Conservation (phyloP, 2,888 invertebrate genomes). For the Gortyna flavago region DNA sequence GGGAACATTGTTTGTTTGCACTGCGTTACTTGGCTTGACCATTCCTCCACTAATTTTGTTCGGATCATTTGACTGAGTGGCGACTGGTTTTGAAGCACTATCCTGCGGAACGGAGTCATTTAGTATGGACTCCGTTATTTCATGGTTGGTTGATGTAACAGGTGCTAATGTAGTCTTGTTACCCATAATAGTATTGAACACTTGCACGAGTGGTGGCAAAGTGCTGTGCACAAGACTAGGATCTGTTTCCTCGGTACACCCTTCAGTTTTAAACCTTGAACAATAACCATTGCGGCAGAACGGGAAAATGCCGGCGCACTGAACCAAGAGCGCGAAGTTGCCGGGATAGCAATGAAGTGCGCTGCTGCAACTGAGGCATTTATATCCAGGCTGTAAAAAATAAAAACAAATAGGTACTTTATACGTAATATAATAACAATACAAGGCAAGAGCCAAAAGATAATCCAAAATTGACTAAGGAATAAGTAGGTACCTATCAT, state of each 20-base stretch:
- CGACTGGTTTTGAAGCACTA: slow-evolving; percentile 31
- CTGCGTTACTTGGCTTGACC: not conserved
- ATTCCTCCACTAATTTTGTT: slow-evolving; percentile 15
- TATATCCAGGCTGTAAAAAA: slow-evolving; percentile 72
- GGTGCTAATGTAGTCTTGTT: slow-evolving; percentile 33
- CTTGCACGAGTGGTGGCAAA: slow-evolving; percentile 41
- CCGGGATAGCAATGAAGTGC: slow-evolving; percentile 73
- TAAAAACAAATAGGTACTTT: not conserved
- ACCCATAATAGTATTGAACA: slow-evolving; percentile 9
- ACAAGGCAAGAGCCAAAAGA: not conserved
- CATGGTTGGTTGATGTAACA: slow-evolving; percentile 13
- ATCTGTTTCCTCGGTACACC: slow-evolving; percentile 63
- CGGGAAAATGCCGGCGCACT: slow-evolving; percentile 71
- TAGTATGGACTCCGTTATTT: slow-evolving; percentile 8
- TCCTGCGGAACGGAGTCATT: slow-evolving; percentile 25
- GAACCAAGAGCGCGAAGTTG: slow-evolving; percentile 71
- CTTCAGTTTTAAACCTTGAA: slow-evolving; percentile 67
- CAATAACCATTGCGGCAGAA: slow-evolving; percentile 74
- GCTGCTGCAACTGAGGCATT: slow-evolving; percentile 70
- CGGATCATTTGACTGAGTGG: slow-evolving; percentile 16
- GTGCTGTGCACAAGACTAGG: slow-evolving; percentile 30
- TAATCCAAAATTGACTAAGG: not conserved
- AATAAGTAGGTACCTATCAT: not conserved
- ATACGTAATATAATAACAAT: not conserved
- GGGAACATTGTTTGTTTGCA: not conserved